Percentiles rank a stretch among this genome's conserved stretches.
These are phyloP conservation scores for Oreohelix idahoensis DNA, from an alignment of 1,140 invertebrate genomes.

Conservation along the genomic window DNA sequence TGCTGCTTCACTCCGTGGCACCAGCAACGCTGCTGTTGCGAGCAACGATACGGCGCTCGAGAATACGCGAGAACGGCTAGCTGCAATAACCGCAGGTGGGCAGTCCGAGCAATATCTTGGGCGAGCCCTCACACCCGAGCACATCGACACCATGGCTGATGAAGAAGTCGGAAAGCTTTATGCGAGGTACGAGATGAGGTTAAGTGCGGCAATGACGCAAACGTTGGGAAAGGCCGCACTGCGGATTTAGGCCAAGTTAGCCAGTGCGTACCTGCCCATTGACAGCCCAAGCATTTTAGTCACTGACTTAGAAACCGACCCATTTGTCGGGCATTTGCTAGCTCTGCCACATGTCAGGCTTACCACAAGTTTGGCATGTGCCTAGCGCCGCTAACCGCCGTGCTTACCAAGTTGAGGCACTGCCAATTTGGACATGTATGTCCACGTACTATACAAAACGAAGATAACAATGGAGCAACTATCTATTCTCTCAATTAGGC, in stretches of 20 bases:
- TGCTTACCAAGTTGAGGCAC: neutral
- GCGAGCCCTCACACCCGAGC: neutral
- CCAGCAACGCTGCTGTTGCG: neutral
- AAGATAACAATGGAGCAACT: neutral
- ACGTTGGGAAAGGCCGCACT: neutral
- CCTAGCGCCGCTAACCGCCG: neutral
- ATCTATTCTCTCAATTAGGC: too few species aligned
- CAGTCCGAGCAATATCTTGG: neutral
- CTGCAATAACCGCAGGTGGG: neutral
- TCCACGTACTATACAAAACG: neutral
- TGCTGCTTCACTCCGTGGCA: too few species aligned
- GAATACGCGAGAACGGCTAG: neutral
- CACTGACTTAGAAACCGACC: neutral
- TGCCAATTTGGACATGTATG: neutral
- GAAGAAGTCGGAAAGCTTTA: neutral
- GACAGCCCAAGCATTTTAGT: neutral
- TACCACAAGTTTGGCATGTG: neutral
- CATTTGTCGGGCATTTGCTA: neutral
- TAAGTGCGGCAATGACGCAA: neutral
- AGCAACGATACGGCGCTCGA: neutral
- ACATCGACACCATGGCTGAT: neutral
- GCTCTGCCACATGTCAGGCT: neutral
- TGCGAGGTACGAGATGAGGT: neutral
- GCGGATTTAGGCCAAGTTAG: neutral
- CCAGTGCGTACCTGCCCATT: neutral